Conservation (phyloP, 2,888 invertebrate species). For the Diaperis boleti region DNA sequence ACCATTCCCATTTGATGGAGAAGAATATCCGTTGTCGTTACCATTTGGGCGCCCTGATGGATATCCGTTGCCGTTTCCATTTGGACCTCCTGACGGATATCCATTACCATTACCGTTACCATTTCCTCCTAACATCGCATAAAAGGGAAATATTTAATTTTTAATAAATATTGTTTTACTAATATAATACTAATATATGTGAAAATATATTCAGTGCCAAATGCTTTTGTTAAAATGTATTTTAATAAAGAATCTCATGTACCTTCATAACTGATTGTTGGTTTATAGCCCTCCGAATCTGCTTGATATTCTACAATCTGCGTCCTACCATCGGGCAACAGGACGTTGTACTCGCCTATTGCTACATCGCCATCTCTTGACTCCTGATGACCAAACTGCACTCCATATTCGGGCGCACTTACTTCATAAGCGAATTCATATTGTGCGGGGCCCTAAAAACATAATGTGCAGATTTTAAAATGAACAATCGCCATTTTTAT, state of each 20-base stretch:
- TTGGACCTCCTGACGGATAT: constrained; percentile 20
- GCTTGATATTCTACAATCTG: constrained; percentile 89
- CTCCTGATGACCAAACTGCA: constrained; percentile 87
- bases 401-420: constrained; percentile 82
- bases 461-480: constrained; percentile 4
- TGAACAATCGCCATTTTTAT: no score
- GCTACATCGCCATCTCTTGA: constrained; percentile 85
- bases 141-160: no score
- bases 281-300: constrained; percentile 84
- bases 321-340: constrained; percentile 87
- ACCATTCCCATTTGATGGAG: constrained; percentile 48
- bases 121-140: constrained; percentile 38
- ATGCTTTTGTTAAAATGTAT: constrained; percentile 48
- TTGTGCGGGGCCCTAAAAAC: constrained; percentile 83
- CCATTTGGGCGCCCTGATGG: no score
- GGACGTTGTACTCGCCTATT: constrained; percentile 87
- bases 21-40: no score
- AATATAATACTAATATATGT: no score
- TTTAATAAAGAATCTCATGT: constrained; percentile 55
- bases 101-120: constrained; percentile 41
- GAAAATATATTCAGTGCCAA: no score
- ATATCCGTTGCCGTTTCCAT: constrained; percentile 33
- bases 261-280: constrained; percentile 86
- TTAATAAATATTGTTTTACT: no score
- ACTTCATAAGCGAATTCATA: constrained; percentile 90